Evolutionary conservation across 2,113 vertebrate species (phyloP).

Genomic region (Syngnathus floridae): DNA sequence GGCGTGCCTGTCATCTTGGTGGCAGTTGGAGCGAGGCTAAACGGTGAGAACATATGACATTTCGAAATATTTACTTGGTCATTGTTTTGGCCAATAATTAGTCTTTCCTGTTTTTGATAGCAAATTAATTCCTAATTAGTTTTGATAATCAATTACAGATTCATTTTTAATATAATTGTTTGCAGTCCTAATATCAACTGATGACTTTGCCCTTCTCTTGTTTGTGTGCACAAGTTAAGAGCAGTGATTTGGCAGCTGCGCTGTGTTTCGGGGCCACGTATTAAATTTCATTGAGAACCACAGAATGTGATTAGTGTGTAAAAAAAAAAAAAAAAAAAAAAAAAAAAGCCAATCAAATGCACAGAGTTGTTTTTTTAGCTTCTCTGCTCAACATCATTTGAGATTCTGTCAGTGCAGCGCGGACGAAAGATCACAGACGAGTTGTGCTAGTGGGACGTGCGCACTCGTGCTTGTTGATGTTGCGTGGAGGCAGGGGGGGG

Average conservation of each 20-base stretch:
- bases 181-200: too few relatives aligned
- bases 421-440: slow-evolving; percentile 41
- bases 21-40: slow-evolving; percentile 84
- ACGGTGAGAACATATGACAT: slow-evolving; percentile 72
- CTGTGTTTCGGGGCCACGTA: too few relatives aligned
- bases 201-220: too few relatives aligned
- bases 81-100: slow-evolving; percentile 12
- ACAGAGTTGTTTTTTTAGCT: slow-evolving; percentile 56
- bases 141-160: too few relatives aligned
- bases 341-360: slow-evolving; percentile 30
- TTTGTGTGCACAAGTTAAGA: too few relatives aligned
- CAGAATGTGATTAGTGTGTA: too few relatives aligned
- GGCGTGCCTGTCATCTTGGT: slow-evolving; percentile 89
- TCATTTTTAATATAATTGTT: too few relatives aligned
- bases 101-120: slow-evolving; percentile 4
- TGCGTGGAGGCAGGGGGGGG: neutral
- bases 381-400: slow-evolving; percentile 30
- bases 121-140: neutral
- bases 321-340: too few relatives aligned
- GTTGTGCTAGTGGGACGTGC: slow-evolving; percentile 10
- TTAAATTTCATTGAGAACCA: too few relatives aligned
- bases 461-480: neutral
- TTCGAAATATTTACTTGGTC: neutral
- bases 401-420: slow-evolving; percentile 43
- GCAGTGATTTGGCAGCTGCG: too few relatives aligned